phyloP scores from a whole-genome alignment of 2,888 invertebrate species.

The Drosophila pseudotakahashii region DNA sequence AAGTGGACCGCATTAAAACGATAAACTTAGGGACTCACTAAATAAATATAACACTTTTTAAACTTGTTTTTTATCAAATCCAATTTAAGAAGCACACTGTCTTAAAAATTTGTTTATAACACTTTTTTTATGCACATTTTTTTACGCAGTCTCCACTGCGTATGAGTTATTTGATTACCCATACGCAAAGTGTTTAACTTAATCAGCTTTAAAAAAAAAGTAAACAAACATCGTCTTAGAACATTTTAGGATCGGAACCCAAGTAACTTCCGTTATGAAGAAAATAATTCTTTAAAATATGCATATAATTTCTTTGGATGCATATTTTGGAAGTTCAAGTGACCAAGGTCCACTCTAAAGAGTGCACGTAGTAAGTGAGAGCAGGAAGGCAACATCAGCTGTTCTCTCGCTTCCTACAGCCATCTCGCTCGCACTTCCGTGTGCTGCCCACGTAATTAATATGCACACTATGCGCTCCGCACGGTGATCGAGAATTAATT shows the following conservation, averaged over 20 bases:
- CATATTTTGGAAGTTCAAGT: background rate
- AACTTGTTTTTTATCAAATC: no score
- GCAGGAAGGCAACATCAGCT: constrained; percentile 14
- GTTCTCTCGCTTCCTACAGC: constrained; percentile 21
- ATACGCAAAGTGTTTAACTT: background rate
- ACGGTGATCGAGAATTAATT: constrained; percentile 39
- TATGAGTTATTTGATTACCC: background rate
- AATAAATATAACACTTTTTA: background rate
- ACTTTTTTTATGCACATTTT: no score
- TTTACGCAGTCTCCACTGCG: background rate
- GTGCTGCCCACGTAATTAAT: constrained; percentile 47
- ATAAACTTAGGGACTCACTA: background rate
- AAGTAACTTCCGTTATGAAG: no score
- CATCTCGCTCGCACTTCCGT: constrained; percentile 14
- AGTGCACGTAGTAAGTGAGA: constrained; percentile 6
- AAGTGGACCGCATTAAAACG: background rate
- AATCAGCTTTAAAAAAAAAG: background rate
- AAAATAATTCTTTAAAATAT: no score
- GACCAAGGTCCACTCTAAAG: constrained; percentile 9
- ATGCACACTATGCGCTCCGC: constrained; percentile 52
- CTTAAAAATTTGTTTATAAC: no score
- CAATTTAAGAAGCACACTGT: no score
- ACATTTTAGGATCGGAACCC: no score
- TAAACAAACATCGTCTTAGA: no score
- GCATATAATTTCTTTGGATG: no score